Evolutionary conservation across 2,797 vertebrate genomes (phyloP).

Genomic region (Manis crassicaudata): DNA sequence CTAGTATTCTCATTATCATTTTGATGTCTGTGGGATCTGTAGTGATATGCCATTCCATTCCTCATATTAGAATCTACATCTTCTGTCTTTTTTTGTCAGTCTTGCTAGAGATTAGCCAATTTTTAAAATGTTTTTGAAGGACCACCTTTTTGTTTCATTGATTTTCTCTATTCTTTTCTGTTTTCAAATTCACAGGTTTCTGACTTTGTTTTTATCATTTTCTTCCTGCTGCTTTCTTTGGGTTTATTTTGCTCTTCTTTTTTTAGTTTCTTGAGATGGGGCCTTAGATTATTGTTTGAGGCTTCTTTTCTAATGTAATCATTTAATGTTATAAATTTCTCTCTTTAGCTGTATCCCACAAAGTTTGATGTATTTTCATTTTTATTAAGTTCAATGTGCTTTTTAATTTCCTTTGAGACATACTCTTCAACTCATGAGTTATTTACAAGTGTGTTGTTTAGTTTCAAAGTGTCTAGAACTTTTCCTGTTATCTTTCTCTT

Average conservation of each 20-base stretch:
- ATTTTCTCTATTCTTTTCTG: not conserved
- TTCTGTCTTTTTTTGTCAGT: not conserved
- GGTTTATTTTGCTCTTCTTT: not conserved
- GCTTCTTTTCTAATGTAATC: not conserved
- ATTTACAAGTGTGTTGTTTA: not conserved
- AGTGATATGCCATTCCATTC: not conserved
- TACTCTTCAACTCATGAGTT: not conserved
- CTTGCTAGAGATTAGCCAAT: not conserved
- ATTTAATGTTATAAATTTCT: not conserved
- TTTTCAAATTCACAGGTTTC: not conserved
- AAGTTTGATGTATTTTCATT: slow-evolving; percentile 5
- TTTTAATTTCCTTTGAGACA: not conserved
- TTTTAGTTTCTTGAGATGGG: not conserved
- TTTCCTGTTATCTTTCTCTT: not conserved
- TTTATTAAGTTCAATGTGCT: not conserved
- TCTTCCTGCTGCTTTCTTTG: not conserved
- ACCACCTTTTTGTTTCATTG: not conserved
- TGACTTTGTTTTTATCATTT: not conserved
- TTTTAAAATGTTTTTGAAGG: not conserved
- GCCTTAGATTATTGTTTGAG: not conserved
- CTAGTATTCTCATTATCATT: not conserved
- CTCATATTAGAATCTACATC: not conserved
- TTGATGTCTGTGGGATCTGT: not conserved
- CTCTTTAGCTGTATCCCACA: not conserved
- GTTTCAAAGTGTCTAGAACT: not conserved